Evolutionary conservation across 2,888 invertebrate genomes (phyloP), one percentile per base, ranked within the genome.

Genomic region (Himalopsyche kuldschensis): DNA sequence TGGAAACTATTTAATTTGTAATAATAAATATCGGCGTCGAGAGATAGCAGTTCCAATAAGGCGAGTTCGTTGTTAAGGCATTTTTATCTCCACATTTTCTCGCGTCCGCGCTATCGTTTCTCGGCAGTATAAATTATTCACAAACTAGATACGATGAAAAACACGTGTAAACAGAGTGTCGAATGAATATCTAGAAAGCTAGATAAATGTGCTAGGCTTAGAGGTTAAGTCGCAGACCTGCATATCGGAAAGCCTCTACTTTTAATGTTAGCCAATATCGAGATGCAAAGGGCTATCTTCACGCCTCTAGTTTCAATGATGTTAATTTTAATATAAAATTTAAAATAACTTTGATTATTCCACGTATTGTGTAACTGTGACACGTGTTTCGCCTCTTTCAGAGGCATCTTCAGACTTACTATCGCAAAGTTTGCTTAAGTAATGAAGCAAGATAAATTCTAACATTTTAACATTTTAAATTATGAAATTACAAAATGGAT

Each of bases 131-230:
- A 75, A 75, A 31, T 75, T 75, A 75, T 75, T 20, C 75, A 75
- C 75, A 75, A 75, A 75, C 75, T 75, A 32, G 75, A 75, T 75
- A 32, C 31, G 75, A 75, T 30, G 55, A 75, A 75, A 75, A 75
- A 75, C 75, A 55, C 55, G 63, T 80, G 83, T 83, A 83, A 83
- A 83, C 83, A 83, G 75, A 80, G 63, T 46, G 48, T 47, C 80
- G 80, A 83, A 80, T 83, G 77, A 80, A 80, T 80, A 83, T 77
- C 47, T 48, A 41, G 35, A 77, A 80, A 80, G 81, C 46, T 41
- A 30, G 75, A 81, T 41, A 24, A 32, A 76, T 76, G 83, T 76
- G 48, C 69, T 27, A 83, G 20, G 55, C 55, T 55, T 55, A 55
- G 80, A 80, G 83, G 83, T 83, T 80, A 77, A 80, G 83, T 83